Base-by-base conservation (phyloP, 1,140 invertebrate species). In the Diorhabda elongata region DNA sequence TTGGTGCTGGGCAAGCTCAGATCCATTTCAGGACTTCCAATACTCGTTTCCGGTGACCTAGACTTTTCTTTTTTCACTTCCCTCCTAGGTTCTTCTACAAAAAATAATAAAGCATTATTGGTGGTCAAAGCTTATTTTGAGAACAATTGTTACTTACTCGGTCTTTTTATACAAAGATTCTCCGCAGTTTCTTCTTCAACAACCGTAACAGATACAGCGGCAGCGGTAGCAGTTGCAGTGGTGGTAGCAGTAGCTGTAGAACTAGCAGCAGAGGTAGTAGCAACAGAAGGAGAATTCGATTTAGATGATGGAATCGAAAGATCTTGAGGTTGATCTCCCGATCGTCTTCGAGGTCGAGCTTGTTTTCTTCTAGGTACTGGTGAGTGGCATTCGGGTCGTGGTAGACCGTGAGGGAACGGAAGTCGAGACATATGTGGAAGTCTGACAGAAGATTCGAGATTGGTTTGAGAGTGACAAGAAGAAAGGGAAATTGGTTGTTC, bases 281-380 rank as follows among this genome's bases (percentile, higher is more conserved):
- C 26, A 26, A 26, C 26, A 82, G 57, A 80, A 4, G 69, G 69
- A n/a, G 66, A 70, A 4, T 8, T n/a, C 9, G 70, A 52, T 65
- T 73, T 71, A 5, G 42, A 4, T 8, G 44, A 8, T 11, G 44
- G 58, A 3, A 70, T 83, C 64, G 66, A 83, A 72, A 82, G 81
- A 77, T 90, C 89, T 75, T 89, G 89, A 3, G 89, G 86, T 2
- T 87, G 83, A 73, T 94, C 93, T 1, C 92, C 92, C 0, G 92
- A 94, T 73, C 92, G 85, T 72, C 93, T 83, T 41, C 92, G 80
- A 2, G 93, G 93, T 8, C 92, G 82, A 2, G 92, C 92, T 81
- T 94, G 89, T 75, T 93, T 93, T 47, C 92, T 83, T 44, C 92
- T 82, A 2, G 91, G 91, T 75, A 92, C 83, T 0, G 91, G 91